Conservation (phyloP, 2,888 invertebrate species). For the Pheosia gnoma region DNA sequence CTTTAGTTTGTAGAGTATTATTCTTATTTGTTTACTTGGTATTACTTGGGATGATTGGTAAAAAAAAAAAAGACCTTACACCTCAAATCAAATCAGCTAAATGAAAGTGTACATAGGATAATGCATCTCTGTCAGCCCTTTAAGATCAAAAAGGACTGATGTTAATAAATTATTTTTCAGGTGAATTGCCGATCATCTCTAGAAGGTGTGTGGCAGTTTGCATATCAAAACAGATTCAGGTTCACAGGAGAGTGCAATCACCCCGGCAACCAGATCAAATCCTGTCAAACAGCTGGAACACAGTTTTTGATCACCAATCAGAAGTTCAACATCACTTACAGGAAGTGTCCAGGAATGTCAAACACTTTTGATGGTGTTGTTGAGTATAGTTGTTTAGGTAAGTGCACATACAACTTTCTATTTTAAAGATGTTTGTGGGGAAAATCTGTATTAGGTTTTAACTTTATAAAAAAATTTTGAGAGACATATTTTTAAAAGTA, state of each 20-base stretch:
- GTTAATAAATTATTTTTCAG: constrained; percentile 41
- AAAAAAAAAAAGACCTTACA: too few relatives aligned
- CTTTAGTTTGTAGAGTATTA: too few relatives aligned
- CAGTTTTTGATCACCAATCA: constrained; percentile 98
- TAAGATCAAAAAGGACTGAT: too few relatives aligned
- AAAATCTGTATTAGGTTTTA: too few relatives aligned
- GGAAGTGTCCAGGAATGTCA: constrained; percentile 94
- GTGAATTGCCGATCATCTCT: constrained; percentile 96
- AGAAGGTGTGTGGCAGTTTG: constrained; percentile 98
- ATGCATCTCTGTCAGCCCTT: too few relatives aligned
- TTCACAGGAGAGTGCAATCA: constrained; percentile 96
- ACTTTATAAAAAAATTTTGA: too few relatives aligned
- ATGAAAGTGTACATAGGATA: too few relatives aligned
- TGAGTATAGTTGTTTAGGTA: constrained; percentile 94
- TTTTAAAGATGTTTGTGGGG: too few relatives aligned
- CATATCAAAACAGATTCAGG: constrained; percentile 94
- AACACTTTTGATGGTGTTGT: constrained; percentile 96
- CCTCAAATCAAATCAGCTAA: too few relatives aligned
- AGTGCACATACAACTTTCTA: constrained; percentile 14
- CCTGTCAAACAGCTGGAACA: constrained; percentile 98
- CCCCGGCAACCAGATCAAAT: constrained; percentile 94
- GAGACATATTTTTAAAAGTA: too few relatives aligned
- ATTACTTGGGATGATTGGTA: too few relatives aligned
- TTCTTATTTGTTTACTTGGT: too few relatives aligned
- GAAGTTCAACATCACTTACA: constrained; percentile 97